Evolutionary conservation across 2,888 invertebrate species (phyloP).

Genomic region (Synergus gifuensis): DNA sequence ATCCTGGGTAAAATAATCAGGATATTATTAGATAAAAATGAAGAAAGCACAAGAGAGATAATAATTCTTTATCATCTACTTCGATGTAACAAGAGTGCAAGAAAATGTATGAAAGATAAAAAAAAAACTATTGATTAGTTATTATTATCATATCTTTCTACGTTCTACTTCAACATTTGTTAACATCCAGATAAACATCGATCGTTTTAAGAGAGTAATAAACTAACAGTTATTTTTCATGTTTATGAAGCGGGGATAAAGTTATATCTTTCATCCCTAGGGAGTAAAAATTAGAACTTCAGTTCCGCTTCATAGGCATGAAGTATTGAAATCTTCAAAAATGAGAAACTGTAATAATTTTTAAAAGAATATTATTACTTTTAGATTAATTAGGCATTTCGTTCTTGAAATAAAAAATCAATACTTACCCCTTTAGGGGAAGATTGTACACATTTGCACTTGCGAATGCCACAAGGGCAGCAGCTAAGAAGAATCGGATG

Average conservation of each 20-base stretch:
- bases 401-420: not conserved
- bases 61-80: no score
- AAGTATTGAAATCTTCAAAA: no score
- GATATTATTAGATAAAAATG: not conserved
- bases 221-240: no score
- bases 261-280: no score
- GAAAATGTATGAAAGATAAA: no score
- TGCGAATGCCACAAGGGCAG: conserved; percentile 29
- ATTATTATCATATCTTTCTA: not conserved
- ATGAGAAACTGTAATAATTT: not conserved
- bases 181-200: no score
- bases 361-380: not conserved
- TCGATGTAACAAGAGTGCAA: no score
- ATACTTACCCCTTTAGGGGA: conserved; percentile 7
- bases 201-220: not conserved
- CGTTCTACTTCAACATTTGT: not conserved
- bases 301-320: no score
- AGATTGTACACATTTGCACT: not conserved
- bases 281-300: no score
- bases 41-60: no score
- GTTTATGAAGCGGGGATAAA: no score
- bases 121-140: no score
- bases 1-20: conserved; percentile 57
- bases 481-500: not conserved
- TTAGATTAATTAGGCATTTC: not conserved